Evolutionary conservation across 2,888 invertebrate species (phyloP).

Genomic region (Drosophila suboccidentalis): DNA sequence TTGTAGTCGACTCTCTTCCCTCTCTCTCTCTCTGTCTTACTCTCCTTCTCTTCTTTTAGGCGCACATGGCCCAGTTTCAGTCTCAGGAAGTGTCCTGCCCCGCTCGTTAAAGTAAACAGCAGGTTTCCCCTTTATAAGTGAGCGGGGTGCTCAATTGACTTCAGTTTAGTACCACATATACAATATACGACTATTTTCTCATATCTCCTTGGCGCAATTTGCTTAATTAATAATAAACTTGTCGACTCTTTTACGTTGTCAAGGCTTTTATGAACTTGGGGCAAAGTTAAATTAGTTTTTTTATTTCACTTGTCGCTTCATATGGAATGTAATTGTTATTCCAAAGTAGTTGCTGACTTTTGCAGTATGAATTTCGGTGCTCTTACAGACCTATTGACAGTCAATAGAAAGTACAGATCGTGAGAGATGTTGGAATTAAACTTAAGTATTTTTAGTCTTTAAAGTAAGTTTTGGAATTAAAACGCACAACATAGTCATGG

Average conservation of each 20-base stretch:
- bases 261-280: slow-evolving; percentile 13
- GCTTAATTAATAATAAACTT: slow-evolving; percentile 74
- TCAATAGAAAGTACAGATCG: no score
- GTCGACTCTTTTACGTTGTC: slow-evolving; percentile 8
- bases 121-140: slow-evolving; percentile 6
- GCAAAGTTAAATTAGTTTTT: slow-evolving; percentile 21
- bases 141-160: slow-evolving; percentile 28
- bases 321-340: slow-evolving; percentile 20
- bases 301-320: slow-evolving; percentile 28
- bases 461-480: background rate
- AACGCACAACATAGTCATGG: background rate
- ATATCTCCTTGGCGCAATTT: slow-evolving; percentile 62
- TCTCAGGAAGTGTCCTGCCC: slow-evolving; percentile 3
- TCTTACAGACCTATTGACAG: background rate
- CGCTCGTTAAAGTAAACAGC: slow-evolving; percentile 47
- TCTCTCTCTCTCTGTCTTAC: slow-evolving; percentile 6
- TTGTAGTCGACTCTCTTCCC: slow-evolving; percentile 23
- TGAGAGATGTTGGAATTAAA: background rate
- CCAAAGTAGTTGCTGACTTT: slow-evolving; percentile 2
- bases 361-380: background rate
- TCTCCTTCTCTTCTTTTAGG: slow-evolving; percentile 23
- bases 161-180: slow-evolving; percentile 24
- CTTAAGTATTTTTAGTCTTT: background rate
- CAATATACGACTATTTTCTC: slow-evolving; percentile 17
- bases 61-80: slow-evolving; percentile 51